Evolutionary conservation across 2,797 vertebrate genomes (phyloP).

Genomic region (Alfaro cultratus): DNA sequence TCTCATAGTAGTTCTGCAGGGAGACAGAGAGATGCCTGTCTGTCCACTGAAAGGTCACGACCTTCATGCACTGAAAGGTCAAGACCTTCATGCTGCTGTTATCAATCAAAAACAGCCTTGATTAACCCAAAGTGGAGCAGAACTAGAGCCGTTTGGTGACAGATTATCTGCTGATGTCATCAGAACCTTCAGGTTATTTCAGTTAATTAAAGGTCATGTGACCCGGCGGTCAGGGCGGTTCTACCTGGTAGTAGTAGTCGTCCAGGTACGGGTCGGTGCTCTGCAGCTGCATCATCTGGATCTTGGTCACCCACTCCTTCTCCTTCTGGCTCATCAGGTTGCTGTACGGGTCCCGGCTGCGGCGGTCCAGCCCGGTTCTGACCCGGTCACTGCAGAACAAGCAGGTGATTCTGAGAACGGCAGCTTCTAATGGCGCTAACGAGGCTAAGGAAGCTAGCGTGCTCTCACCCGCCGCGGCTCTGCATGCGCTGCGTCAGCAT

Average conservation of each 20-base stretch:
- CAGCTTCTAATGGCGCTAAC: background rate
- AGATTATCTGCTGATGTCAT: no score
- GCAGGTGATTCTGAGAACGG: background rate
- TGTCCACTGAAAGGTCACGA: no score
- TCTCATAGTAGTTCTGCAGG: slow-evolving; percentile 94
- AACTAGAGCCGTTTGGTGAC: no score
- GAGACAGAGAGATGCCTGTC: background rate
- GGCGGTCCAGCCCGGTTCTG: slow-evolving; percentile 76
- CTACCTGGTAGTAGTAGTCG: slow-evolving; percentile 97
- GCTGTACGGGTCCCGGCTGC: slow-evolving; percentile 91
- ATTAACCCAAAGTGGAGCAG: no score
- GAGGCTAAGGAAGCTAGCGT: background rate
- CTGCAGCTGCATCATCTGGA: slow-evolving; percentile 99
- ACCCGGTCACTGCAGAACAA: slow-evolving; percentile 58
- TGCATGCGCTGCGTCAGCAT: slow-evolving; percentile 92
- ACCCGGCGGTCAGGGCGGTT: background rate
- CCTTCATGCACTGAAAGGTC: no score
- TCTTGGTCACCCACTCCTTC: slow-evolving; percentile 97
- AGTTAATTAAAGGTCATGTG: no score
- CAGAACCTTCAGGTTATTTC: no score
- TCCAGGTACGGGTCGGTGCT: slow-evolving; percentile 97
- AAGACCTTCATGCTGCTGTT: no score
- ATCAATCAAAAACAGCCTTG: no score
- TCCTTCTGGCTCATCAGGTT: slow-evolving; percentile 97
- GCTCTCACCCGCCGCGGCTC: slow-evolving; percentile 84